phyloP scores from a whole-genome alignment of 2,113 vertebrate genomes.

The Microcebus murinus region DNA sequence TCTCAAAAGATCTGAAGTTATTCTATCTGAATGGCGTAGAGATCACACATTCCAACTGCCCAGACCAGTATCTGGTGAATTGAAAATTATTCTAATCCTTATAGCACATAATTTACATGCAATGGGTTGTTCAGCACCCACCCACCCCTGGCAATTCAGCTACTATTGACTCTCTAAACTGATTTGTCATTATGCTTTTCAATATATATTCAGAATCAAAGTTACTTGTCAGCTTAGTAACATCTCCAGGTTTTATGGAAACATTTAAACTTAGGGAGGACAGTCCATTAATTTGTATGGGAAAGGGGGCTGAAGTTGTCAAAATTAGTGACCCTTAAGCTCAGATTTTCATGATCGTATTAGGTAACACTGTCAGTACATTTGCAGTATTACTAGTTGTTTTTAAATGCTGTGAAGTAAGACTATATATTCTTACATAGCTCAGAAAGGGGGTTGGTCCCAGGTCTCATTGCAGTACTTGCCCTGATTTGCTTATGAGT shows the following conservation, averaged over 20 bases:
- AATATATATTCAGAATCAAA: background rate
- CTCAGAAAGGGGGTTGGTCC: background rate
- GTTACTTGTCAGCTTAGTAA: background rate
- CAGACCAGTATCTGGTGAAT: background rate
- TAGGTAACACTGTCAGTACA: background rate
- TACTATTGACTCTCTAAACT: background rate
- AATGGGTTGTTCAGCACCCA: no score
- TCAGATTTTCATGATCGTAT: background rate
- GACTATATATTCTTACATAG: background rate
- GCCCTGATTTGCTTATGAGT: background rate
- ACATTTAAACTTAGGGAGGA: background rate
- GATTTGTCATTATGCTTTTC: background rate
- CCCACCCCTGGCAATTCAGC: background rate
- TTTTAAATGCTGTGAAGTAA: background rate
- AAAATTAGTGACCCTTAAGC: background rate
- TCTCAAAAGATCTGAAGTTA: constrained; percentile 64
- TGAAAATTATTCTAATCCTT: background rate
- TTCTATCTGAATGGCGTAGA: constrained; percentile 37
- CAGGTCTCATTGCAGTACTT: background rate
- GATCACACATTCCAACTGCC: constrained; percentile 23
- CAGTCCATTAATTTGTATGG: background rate
- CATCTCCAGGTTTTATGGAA: background rate
- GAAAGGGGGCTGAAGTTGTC: background rate
- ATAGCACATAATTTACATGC: background rate
- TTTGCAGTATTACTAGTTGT: background rate